Percentiles rank a stretch among this genome's conserved stretches.
Evolutionary conservation across 2,797 vertebrate species (phyloP).

Genomic region (Danio choprae): DNA sequence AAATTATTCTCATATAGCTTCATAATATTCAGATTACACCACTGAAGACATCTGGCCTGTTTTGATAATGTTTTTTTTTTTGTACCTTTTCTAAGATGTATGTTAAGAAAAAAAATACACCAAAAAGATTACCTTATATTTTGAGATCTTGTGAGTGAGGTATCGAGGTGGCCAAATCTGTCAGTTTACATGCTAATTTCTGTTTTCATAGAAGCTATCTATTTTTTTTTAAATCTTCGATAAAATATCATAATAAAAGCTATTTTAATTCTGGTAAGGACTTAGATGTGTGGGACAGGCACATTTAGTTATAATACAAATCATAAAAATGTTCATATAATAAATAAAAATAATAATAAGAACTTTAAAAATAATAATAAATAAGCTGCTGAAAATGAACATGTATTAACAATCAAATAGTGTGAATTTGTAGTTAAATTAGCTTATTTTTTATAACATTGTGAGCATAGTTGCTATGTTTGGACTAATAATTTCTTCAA

Average conservation of each 20-base stretch:
- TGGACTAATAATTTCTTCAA: background rate
- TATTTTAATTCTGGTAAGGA: background rate
- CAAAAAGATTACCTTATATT: background rate
- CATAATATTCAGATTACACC: no score
- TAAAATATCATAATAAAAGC: background rate
- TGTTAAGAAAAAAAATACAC: background rate
- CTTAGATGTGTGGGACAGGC: background rate
- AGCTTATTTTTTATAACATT: background rate
- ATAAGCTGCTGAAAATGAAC: no score
- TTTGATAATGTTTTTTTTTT: no score
- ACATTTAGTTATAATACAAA: background rate
- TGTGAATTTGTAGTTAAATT: background rate
- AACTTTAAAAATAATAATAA: no score
- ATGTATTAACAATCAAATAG: no score
- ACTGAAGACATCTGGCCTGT: no score
- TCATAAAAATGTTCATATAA: background rate
- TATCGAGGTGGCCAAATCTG: background rate
- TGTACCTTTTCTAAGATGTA: background rate
- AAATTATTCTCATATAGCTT: no score
- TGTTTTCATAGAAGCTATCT: background rate
- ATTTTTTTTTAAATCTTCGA: background rate
- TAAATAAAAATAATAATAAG: no score
- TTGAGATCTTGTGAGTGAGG: background rate
- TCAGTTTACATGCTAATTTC: background rate
- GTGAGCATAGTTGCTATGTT: background rate